Evolutionary conservation across 2,888 invertebrate genomes (phyloP).

Genomic region (Tridacna gigas): DNA sequence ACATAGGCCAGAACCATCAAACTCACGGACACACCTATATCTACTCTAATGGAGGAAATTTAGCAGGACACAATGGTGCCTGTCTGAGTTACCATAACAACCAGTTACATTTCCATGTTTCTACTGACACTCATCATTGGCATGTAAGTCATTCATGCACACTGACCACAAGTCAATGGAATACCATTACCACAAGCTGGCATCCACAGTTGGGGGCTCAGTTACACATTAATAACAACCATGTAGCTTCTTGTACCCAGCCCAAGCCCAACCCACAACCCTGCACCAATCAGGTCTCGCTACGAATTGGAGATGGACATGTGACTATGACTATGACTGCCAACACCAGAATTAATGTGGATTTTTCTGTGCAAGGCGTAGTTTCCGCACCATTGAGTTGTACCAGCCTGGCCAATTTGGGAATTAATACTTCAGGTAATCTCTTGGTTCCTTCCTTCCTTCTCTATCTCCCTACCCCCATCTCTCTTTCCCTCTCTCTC

Average conservation of each 20-base stretch:
- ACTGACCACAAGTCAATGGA: conserved; percentile 25
- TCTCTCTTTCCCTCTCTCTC: too few species aligned
- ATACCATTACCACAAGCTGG: conserved; percentile 54
- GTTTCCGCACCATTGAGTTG: conserved; percentile 7
- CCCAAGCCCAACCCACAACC: conserved; percentile 30
- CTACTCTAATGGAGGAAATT: conserved; percentile 56
- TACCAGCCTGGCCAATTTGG: conserved; percentile 10
- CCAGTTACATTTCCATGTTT: conserved; percentile 48
- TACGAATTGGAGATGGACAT: conserved; percentile 46
- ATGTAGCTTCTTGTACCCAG: conserved; percentile 36
- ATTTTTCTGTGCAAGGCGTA: conserved; percentile 50
- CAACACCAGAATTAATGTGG: conserved; percentile 30
- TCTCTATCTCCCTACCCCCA: background rate
- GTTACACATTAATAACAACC: conserved; percentile 49
- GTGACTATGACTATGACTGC: background rate
- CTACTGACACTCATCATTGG: conserved; percentile 54
- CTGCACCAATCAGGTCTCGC: conserved; percentile 27
- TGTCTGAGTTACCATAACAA: conserved; percentile 53
- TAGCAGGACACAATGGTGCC: conserved; percentile 51
- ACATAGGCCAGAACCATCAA: conserved; percentile 53
- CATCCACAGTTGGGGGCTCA: conserved; percentile 56
- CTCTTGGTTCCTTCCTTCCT: too few species aligned
- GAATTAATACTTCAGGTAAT: conserved; percentile 18
- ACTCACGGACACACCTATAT: conserved; percentile 37
- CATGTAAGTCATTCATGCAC: conserved; percentile 22